These are phyloP conservation scores for Acridotheres tristis DNA, from an alignment of 2,797 vertebrate genomes.

Conservation along the genomic window DNA sequence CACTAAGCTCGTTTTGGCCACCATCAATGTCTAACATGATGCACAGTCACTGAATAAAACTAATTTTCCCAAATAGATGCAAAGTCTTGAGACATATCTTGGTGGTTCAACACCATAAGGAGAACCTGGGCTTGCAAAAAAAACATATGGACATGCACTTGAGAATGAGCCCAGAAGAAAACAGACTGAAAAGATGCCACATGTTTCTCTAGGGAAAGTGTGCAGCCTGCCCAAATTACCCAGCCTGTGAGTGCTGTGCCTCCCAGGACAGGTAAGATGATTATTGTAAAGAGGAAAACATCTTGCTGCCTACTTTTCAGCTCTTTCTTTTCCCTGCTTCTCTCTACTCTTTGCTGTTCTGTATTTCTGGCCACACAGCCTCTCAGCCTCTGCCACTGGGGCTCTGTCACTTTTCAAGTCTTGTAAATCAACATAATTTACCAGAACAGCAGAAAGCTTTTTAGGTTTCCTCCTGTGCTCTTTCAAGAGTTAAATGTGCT, in stretches of 20 bases:
- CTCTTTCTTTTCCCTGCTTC: neutral
- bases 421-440: neutral
- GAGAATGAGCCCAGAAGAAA: slow-evolving; percentile 15
- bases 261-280: neutral
- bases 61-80: neutral
- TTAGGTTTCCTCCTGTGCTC: slow-evolving; percentile 18
- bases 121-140: neutral
- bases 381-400: neutral
- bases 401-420: neutral
- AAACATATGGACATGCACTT: neutral
- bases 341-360: neutral
- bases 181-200: neutral
- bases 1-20: neutral
- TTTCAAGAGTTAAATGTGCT: slow-evolving; percentile 17
- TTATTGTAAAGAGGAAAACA: neutral
- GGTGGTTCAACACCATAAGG: neutral
- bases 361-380: neutral
- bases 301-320: neutral
- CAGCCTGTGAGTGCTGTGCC: neutral
- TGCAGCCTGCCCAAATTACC: neutral
- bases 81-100: neutral
- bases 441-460: neutral
- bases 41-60: neutral
- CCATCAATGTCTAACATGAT: neutral
- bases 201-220: neutral